Evolutionary conservation across 2,113 vertebrate genomes (phyloP).

Genomic region (Notothenia rossii): DNA sequence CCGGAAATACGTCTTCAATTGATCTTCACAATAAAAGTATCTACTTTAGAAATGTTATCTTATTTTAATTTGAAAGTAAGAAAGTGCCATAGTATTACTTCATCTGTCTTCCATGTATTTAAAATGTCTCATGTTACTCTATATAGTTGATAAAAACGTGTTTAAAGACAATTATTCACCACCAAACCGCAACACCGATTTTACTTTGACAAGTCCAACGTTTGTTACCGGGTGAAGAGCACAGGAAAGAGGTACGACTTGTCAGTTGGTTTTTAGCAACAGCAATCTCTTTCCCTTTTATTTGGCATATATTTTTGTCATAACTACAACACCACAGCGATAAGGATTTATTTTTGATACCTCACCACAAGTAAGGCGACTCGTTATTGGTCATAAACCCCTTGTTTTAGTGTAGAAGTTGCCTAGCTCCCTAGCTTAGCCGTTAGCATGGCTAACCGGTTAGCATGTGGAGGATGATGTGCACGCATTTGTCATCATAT

Average conservation of each 20-base stretch:
- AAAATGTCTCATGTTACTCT: fast-evolving
- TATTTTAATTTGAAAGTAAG: fast-evolving
- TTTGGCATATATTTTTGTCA: neutral
- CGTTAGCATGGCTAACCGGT: constrained; percentile 73
- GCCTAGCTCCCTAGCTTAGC: constrained; percentile 42
- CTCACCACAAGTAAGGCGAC: neutral
- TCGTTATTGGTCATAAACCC: neutral
- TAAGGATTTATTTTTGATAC: neutral
- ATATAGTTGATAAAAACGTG: fast-evolving
- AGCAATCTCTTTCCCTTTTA: neutral
- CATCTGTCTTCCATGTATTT: fast-evolving
- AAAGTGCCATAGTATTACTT: fast-evolving
- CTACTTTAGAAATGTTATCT: neutral
- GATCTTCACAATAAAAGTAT: constrained; percentile 58
- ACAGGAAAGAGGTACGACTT: constrained; percentile 67
- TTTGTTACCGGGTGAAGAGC: constrained; percentile 71
- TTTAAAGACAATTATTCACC: neutral
- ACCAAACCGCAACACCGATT: fast-evolving
- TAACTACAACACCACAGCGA: no score
- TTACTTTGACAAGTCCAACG: constrained; percentile 28
- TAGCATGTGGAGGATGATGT: constrained; percentile 62
- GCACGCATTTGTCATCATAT: constrained; percentile 29
- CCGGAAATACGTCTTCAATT: constrained; percentile 21
- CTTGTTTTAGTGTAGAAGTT: neutral
- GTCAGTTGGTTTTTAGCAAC: constrained; percentile 56